These are phyloP conservation scores for Harpalus rufipes DNA, from an alignment of 2,888 invertebrate genomes.

Conservation along the genomic window DNA sequence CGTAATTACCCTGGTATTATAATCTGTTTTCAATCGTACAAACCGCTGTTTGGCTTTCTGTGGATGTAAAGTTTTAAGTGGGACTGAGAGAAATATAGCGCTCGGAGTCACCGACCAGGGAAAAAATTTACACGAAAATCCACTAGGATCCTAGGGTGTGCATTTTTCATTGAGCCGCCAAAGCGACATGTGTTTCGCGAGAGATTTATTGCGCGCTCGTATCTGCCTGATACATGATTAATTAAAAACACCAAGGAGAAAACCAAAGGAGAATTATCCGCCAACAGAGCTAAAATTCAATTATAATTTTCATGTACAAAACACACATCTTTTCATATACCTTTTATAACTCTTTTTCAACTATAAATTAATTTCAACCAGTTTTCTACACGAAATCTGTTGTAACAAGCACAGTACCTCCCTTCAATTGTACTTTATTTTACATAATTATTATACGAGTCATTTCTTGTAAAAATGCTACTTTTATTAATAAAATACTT, in stretches of 20 bases:
- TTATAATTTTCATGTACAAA: constrained; percentile 3
- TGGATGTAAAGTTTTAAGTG: constrained; percentile 59
- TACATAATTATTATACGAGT: too few relatives aligned
- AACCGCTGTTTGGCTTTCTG: background rate
- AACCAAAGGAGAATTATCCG: constrained; percentile 32
- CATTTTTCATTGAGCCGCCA: constrained; percentile 57
- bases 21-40: constrained; percentile 51
- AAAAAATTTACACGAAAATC: constrained; percentile 64
- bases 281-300: background rate
- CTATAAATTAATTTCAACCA: too few relatives aligned
- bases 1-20: constrained; percentile 31
- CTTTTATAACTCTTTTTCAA: too few relatives aligned
- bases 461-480: too few relatives aligned
- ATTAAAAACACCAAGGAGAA: constrained; percentile 26
- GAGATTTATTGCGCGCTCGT: constrained; percentile 59
- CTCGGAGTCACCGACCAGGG: background rate
- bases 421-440: too few relatives aligned
- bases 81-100: constrained; percentile 30
- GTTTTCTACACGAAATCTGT: too few relatives aligned
- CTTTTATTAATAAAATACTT: too few relatives aligned
- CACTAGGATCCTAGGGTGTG: constrained; percentile 54
- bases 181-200: constrained; percentile 52
- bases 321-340: background rate
- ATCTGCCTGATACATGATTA: constrained; percentile 62
- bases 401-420: too few relatives aligned